These are phyloP conservation scores for Opisthocomus hoazin DNA, from an alignment of 2,113 vertebrate species.

Conservation along the genomic window DNA sequence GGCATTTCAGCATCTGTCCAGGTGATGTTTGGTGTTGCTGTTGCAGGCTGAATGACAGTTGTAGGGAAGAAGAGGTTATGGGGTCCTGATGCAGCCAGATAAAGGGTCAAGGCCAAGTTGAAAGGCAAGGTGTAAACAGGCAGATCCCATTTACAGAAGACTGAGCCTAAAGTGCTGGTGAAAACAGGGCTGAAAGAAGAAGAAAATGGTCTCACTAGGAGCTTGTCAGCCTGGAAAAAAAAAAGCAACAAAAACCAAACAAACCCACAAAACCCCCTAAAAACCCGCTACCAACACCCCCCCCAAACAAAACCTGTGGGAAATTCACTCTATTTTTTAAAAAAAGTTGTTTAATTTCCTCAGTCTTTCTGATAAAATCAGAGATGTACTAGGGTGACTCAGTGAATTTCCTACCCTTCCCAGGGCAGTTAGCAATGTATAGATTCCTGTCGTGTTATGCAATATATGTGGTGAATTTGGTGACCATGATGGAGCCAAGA, in stretches of 20 bases:
- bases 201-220: background rate
- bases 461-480: background rate
- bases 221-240: background rate
- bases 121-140: constrained; percentile 93
- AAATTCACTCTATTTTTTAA: background rate
- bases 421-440: background rate
- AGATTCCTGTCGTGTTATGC: background rate
- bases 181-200: constrained; percentile 81
- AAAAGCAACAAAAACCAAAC: background rate
- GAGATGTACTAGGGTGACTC: background rate
- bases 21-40: constrained; percentile 80
- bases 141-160: constrained; percentile 91
- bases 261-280: too few species aligned
- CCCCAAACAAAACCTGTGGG: rapidly evolving
- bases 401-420: background rate
- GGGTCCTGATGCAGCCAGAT: constrained; percentile 86
- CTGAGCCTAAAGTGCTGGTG: constrained; percentile 82
- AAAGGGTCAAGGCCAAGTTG: constrained; percentile 88
- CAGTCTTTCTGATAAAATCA: background rate
- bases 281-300: too few species aligned
- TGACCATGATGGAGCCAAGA: background rate
- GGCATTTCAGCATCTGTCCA: constrained; percentile 80
- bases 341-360: background rate
- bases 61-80: constrained; percentile 85
- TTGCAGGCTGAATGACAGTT: constrained; percentile 70